phyloP scores from a whole-genome alignment of 2,888 invertebrate species.

The Machimus rusticus region DNA sequence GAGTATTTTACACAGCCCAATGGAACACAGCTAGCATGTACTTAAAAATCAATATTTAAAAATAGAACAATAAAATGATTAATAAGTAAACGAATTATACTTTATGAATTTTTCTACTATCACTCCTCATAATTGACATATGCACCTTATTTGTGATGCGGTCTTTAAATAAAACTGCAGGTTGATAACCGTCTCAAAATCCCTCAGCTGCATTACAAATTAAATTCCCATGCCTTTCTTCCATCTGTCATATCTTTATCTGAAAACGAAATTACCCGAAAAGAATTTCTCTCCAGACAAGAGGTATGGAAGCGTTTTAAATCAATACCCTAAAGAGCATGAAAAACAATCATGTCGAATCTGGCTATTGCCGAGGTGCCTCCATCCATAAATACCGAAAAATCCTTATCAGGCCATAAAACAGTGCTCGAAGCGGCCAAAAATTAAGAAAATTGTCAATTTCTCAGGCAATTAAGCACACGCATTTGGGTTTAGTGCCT shows the following conservation, averaged over 20 bases:
- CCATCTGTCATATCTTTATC: not conserved
- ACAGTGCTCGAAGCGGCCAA: not conserved
- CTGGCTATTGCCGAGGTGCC: not conserved
- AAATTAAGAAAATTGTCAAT: conserved; percentile 28
- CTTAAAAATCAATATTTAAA: no score
- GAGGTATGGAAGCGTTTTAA: not conserved
- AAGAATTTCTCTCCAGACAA: not conserved
- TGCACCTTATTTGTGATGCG: not conserved
- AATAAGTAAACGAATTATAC: no score
- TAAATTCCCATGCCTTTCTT: not conserved
- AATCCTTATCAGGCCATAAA: conserved; percentile 1
- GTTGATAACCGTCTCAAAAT: not conserved
- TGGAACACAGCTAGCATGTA: no score
- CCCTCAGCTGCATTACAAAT: not conserved
- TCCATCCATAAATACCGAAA: not conserved
- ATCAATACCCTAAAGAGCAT: not conserved
- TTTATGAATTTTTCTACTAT: not conserved
- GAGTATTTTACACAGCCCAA: no score
- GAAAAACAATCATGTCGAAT: conserved; percentile 1
- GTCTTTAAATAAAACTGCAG: not conserved
- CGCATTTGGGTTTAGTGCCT: conserved; percentile 18
- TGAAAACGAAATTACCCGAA: not conserved
- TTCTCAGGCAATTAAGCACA: conserved; percentile 31
- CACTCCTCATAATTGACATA: not conserved
- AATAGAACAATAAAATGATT: no score